phyloP scores from a whole-genome alignment of 2,888 invertebrate species.

The Stenolophus ochropezus region DNA sequence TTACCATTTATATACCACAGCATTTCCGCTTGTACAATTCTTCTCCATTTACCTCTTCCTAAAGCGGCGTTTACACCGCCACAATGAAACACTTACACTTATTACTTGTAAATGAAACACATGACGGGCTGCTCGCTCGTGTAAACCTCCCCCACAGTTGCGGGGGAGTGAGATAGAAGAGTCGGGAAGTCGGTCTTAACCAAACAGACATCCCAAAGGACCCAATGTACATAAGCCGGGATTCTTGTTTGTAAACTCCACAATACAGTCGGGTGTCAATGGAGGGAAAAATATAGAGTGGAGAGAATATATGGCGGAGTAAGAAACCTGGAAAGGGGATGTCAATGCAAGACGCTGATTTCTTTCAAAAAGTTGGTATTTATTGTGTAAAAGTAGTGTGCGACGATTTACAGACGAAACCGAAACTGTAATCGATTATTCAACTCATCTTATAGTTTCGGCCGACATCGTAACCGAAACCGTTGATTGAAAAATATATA shows the following conservation, averaged over 20 bases:
- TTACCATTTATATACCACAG: background rate
- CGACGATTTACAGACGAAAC: too few species aligned
- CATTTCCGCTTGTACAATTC: background rate
- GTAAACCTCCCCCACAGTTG: background rate
- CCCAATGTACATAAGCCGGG: background rate
- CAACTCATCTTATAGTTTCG: too few species aligned
- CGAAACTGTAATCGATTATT: too few species aligned
- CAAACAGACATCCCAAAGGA: background rate
- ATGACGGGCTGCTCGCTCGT: background rate
- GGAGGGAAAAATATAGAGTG: background rate
- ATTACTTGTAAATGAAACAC: background rate
- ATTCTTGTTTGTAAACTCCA: background rate
- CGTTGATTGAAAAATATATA: too few species aligned
- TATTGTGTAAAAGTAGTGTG: too few species aligned
- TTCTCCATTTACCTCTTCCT: background rate
- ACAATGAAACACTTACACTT: background rate
- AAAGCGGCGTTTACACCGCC: background rate
- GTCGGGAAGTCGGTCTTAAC: background rate
- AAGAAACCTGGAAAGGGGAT: too few species aligned
- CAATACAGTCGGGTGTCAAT: background rate
- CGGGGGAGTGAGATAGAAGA: background rate
- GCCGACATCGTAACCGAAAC: too few species aligned
- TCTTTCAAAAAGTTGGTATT: too few species aligned
- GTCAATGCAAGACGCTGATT: too few species aligned
- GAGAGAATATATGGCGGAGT: too few species aligned